A percentile compares a stretch with the other conserved stretches of the same genome.
Conservation (phyloP, 2,113 vertebrate species). For the Stigmatopora nigra region DNA sequence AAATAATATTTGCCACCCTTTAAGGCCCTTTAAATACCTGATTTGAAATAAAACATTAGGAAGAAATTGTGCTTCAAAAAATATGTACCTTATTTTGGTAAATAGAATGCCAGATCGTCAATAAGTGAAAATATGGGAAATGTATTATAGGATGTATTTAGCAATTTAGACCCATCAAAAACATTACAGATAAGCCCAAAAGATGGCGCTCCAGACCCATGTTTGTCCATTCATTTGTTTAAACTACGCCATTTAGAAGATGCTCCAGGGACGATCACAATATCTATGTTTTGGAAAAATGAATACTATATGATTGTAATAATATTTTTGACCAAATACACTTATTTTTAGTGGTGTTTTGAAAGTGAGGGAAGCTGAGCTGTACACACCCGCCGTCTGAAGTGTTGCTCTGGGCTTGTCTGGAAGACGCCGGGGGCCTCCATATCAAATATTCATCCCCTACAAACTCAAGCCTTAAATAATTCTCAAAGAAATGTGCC, state of each 20-base stretch:
- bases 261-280: neutral
- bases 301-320: neutral
- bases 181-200: neutral
- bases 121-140: neutral
- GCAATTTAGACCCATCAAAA: neutral
- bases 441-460: conserved; percentile 76
- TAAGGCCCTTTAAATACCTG: too few relatives aligned
- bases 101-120: too few relatives aligned
- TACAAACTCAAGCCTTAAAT: conserved; percentile 76
- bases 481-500: conserved; percentile 76
- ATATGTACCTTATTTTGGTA: too few relatives aligned
- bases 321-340: neutral
- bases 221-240: neutral
- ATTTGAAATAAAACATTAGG: too few relatives aligned
- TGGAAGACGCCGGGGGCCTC: conserved; percentile 65
- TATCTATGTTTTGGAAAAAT: neutral
- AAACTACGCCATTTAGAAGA: neutral
- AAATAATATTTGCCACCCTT: too few relatives aligned
- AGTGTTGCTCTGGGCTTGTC: conserved; percentile 64
- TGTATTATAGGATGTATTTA: too few relatives aligned
- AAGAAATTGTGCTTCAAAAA: too few relatives aligned
- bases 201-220: neutral
- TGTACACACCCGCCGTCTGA: conserved; percentile 51
- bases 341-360: neutral
- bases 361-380: neutral